These are phyloP conservation scores for Lomographa bimaculata DNA, from an alignment of 2,888 invertebrate species.

Conservation along the genomic window DNA sequence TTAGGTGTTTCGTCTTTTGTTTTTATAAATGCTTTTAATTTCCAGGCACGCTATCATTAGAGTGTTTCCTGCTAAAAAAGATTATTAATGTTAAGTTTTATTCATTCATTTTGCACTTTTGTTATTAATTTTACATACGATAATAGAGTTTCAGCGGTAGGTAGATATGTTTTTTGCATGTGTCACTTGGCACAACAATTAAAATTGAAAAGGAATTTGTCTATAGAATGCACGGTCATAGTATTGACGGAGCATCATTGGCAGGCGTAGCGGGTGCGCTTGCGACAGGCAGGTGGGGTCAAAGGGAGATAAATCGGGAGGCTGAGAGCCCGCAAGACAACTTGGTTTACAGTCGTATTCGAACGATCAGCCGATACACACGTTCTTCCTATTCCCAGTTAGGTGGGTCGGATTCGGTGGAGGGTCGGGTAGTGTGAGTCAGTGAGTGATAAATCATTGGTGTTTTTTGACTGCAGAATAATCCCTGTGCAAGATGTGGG, in stretches of 20 bases:
- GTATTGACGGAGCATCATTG: conserved; percentile 81
- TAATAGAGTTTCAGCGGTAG: no score
- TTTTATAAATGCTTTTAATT: no score
- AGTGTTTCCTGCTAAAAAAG: conserved; percentile 1
- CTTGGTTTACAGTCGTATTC: conserved; percentile 67
- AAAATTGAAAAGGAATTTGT: conserved; percentile 60
- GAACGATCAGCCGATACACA: conserved; percentile 75
- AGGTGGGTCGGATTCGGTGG: conserved; percentile 60
- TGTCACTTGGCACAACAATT: conserved; percentile 67
- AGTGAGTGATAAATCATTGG: conserved; percentile 42
- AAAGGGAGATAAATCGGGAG: conserved; percentile 78
- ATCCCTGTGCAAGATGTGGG: conserved; percentile 76
- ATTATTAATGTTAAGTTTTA: conserved; percentile 1
- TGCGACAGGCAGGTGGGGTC: conserved; percentile 77
- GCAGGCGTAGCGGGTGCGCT: conserved; percentile 58
- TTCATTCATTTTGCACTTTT: background rate
- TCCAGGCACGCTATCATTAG: no score
- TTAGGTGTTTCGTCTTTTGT: conserved; percentile 41
- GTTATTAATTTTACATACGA: no score
- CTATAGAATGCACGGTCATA: conserved; percentile 67
- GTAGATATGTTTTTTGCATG: conserved; percentile 37
- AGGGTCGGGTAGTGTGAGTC: conserved; percentile 37
- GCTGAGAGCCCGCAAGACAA: conserved; percentile 60
- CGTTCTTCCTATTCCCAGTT: conserved; percentile 67
- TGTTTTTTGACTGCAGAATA: conserved; percentile 65